phyloP scores from a whole-genome alignment of 1,140 invertebrate genomes.

The Caenorhabditis brenneri region DNA sequence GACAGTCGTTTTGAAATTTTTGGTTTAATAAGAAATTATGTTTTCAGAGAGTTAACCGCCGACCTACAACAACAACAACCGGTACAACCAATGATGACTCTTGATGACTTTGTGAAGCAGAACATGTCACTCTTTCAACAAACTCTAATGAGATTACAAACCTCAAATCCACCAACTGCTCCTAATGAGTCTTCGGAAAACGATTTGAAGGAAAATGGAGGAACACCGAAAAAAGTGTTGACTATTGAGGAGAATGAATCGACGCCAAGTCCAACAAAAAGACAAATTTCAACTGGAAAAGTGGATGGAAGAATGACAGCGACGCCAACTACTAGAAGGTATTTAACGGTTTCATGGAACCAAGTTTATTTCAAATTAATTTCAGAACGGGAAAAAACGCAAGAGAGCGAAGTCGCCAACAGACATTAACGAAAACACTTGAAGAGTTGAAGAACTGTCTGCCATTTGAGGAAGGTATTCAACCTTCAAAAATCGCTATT shows the following conservation, averaged over 20 bases:
- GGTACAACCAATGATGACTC: background rate
- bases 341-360: background rate
- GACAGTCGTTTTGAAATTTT: no score
- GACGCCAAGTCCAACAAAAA: background rate
- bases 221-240: background rate
- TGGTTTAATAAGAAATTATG: background rate
- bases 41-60: background rate
- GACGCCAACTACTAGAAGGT: background rate
- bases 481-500: background rate
- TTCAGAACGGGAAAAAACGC: conserved; percentile 6
- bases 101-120: no score
- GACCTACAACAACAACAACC: background rate
- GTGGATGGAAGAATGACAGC: background rate
- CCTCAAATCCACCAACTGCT: background rate
- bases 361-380: background rate
- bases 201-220: background rate
- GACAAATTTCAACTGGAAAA: background rate
- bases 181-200: background rate
- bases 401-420: background rate
- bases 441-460: background rate
- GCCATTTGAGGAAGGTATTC: background rate
- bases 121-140: background rate
- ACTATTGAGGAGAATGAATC: background rate
- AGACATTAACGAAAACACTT: background rate
- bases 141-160: background rate